Evolutionary conservation across 2,113 vertebrate genomes (phyloP), one percentile per base, ranked within the genome.

Genomic region (Hylia prasina): DNA sequence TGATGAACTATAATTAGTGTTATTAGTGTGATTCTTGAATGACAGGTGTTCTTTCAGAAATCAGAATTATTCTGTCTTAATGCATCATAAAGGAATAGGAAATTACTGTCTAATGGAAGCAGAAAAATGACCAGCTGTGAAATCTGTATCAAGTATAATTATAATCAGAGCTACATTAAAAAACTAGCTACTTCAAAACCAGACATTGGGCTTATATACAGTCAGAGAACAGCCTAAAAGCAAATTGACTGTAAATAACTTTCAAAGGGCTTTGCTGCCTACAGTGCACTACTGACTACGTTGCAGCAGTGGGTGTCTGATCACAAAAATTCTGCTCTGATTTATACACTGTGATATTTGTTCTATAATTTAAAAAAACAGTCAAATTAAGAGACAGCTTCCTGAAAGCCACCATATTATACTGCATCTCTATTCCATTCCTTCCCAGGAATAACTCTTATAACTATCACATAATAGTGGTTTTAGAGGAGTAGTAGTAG

Each of bases 21-120:
- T 79, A 82, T 82, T 81, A 68, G 35, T 64, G 47, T 54, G 51
- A 82, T 85, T 96, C 63, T 95, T 27, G 51, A 85, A 90, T 37
- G 73, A 87, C n/a, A 90, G 77, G 56, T 95, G 77, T 89, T 94
- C 93, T 94, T 76, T 45, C 69, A 93, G 44, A 75, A 93, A 81
- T 91, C 75, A 85, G 14, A 92, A 61, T 71, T 80, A 77, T 76
- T 94, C 45, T 90, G 33, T 79, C 40, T 90, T 70, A 84, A 87
- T 58, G 37, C 53, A 90, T 23, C 77, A 72, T 40, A 79, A 87
- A 88, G 63, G 44, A 91, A 66, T 44, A 86, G 44, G 72, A 92
- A 75, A 90, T 86, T 69, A 69, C 72, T 53, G 37, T 70, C 61
- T 90, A 75, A 70, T 66, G 31, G 87, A 90, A 79, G 37, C 31